Conservation (phyloP, 2,797 vertebrate genomes). For the Enteromius argenteus region DNA sequence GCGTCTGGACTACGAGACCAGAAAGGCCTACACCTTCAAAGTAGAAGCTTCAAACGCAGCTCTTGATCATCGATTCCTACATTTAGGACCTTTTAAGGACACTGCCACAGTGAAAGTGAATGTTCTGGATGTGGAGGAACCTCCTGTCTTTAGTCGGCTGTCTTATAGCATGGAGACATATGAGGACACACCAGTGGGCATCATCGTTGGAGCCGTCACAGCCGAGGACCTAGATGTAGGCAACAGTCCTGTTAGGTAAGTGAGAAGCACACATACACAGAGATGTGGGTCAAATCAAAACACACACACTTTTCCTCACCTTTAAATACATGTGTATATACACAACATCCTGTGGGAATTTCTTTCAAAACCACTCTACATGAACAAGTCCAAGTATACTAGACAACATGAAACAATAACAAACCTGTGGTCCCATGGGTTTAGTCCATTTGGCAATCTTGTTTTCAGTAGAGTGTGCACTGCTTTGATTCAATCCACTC, state of each 20-base stretch:
- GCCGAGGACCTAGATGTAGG: constrained; percentile 90
- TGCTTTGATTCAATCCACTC: constrained; percentile 42
- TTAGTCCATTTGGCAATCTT: constrained; percentile 22
- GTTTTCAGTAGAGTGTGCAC: not conserved
- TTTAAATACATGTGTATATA: not conserved
- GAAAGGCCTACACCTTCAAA: constrained; percentile 90
- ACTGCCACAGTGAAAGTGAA: constrained; percentile 89
- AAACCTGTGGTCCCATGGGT: not conserved
- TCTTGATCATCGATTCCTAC: constrained; percentile 87
- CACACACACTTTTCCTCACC: not conserved
- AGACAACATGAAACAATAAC: constrained; percentile 29
- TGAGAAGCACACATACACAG: constrained; percentile 20
- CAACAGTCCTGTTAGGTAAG: constrained; percentile 88
- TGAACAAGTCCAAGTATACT: constrained; percentile 1
- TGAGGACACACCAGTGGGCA: constrained; percentile 88
- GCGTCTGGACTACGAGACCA: constrained; percentile 91
- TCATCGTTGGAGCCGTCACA: constrained; percentile 89
- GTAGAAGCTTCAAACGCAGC: constrained; percentile 88
- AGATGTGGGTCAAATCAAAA: constrained; percentile 12
- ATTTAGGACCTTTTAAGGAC: constrained; percentile 90
- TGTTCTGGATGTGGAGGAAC: constrained; percentile 89
- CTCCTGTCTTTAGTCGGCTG: constrained; percentile 88
- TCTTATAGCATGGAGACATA: constrained; percentile 90
- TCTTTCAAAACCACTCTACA: constrained; percentile 11
- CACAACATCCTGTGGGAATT: not conserved